These are phyloP conservation scores for Meriones psammophilus DNA, from an alignment of 2,797 vertebrate genomes.

Conservation along the genomic window DNA sequence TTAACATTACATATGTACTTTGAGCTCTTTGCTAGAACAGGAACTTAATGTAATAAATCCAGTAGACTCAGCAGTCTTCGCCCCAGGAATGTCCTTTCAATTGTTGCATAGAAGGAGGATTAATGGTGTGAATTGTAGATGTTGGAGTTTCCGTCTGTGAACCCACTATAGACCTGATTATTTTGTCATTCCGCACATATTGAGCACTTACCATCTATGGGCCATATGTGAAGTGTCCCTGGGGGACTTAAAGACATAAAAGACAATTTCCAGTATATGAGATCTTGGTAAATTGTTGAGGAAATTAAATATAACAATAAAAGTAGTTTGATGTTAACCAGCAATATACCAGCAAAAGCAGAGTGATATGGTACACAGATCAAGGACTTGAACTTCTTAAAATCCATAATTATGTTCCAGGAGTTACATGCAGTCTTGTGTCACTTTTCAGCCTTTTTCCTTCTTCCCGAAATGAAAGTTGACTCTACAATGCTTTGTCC, in stretches of 20 bases:
- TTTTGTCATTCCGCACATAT: constrained; percentile 75
- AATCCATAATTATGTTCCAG: constrained; percentile 46
- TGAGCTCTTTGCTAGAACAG: constrained; percentile 75
- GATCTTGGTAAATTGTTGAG: constrained; percentile 48
- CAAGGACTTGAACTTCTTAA: constrained; percentile 55
- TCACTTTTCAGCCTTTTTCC: constrained; percentile 48
- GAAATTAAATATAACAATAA: constrained; percentile 71
- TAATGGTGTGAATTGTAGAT: constrained; percentile 74
- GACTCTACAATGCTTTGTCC: not conserved
- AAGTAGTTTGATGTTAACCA: constrained; percentile 67
- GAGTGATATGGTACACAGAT: constrained; percentile 49
- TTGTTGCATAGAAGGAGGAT: constrained; percentile 52
- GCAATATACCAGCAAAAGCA: constrained; percentile 11
- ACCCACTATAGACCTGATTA: constrained; percentile 68
- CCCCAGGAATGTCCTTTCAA: constrained; percentile 76
- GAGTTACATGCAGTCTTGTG: constrained; percentile 28
- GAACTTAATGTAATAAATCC: constrained; percentile 75
- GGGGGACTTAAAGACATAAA: constrained; percentile 46
- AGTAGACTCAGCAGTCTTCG: constrained; percentile 70
- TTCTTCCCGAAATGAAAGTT: not conserved
- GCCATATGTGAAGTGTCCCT: constrained; percentile 45
- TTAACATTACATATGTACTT: constrained; percentile 75
- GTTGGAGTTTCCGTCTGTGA: constrained; percentile 65
- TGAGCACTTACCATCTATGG: constrained; percentile 46
- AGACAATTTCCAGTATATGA: not conserved